A percentile compares a stretch with the other conserved stretches of the same genome.
Evolutionary conservation across 2,113 vertebrate genomes (phyloP).

Genomic region (Calcarius ornatus): DNA sequence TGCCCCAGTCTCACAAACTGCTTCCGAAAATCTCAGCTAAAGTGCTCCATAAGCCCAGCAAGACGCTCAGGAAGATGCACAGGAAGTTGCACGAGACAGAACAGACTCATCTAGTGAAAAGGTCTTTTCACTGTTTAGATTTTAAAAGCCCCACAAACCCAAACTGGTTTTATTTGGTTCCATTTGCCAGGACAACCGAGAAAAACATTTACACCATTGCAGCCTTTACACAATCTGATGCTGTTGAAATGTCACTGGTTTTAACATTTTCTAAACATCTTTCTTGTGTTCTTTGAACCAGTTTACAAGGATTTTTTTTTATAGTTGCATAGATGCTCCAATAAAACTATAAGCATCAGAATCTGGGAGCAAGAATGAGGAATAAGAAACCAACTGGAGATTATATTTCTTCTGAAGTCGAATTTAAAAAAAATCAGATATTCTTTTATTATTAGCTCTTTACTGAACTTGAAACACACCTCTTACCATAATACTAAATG

Average conservation of each 20-base stretch:
- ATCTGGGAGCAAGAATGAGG: neutral
- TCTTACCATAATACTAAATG: neutral
- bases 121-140: neutral
- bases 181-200: neutral
- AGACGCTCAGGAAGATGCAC: neutral
- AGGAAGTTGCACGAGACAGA: accelerated
- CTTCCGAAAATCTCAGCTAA: neutral
- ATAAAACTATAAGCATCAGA: neutral
- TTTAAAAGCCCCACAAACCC: neutral
- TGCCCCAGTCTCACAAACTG: accelerated
- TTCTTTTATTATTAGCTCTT: neutral
- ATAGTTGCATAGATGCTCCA: neutral
- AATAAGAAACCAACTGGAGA: neutral
- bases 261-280: neutral
- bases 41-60: neutral
- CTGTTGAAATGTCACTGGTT: neutral
- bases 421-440: neutral
- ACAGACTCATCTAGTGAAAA: neutral
- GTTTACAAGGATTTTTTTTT: neutral
- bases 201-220: neutral
- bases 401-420: neutral
- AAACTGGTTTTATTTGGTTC: neutral
- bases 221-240: neutral
- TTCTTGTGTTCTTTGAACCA: neutral
- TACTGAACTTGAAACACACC: neutral